These are phyloP conservation scores for Tyria jacobaeae DNA, from an alignment of 2,888 invertebrate genomes.

Conservation along the genomic window DNA sequence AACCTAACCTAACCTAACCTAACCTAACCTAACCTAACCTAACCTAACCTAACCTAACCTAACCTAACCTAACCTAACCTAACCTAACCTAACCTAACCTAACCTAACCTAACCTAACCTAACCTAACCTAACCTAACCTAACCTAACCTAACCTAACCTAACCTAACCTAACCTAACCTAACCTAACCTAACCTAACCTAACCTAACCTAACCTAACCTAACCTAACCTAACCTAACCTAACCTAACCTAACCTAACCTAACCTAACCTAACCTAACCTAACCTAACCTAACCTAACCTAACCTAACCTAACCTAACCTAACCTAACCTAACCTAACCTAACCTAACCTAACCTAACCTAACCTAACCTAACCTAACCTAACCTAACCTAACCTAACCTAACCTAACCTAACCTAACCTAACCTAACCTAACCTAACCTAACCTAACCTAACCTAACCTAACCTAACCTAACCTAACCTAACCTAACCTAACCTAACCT, in stretches of 20 bases:
- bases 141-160: constrained; percentile 20
- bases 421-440: constrained; percentile 17
- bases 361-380: constrained; percentile 22
- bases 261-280: constrained; percentile 20
- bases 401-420: constrained; percentile 20
- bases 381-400: constrained; percentile 17
- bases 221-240: constrained; percentile 22
- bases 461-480: constrained; percentile 22
- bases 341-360: constrained; percentile 22
- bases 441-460: constrained; percentile 21
- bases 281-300: constrained; percentile 18
- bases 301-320: constrained; percentile 19
- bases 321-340: constrained; percentile 22
- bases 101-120: constrained; percentile 19
- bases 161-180: constrained; percentile 17
- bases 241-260: constrained; percentile 18
- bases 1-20: constrained; percentile 20
- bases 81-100: constrained; percentile 22
- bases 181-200: constrained; percentile 22
- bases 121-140: constrained; percentile 19
- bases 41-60: constrained; percentile 22
- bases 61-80: constrained; percentile 22
- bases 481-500: constrained; percentile 22
- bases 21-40: constrained; percentile 16
- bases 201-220: constrained; percentile 22